Base-by-base conservation (phyloP, 2,797 vertebrate genomes). In the Pseudomugil gertrudae region DNA sequence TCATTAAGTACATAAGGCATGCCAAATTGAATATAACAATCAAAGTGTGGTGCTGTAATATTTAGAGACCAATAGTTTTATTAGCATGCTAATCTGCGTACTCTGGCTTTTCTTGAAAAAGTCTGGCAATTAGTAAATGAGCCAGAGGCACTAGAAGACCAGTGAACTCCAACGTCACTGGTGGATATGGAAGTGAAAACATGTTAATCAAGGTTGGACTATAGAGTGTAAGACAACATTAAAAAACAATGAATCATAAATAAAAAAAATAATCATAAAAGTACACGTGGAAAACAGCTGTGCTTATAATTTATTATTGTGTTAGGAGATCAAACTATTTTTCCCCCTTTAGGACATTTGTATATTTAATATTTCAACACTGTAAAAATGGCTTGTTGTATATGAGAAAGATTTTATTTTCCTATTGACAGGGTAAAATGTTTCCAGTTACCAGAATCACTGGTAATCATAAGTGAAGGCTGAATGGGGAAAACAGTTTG, bases 21-120 rank as follows among this genome's bases (percentile, higher is more conserved):
- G 38, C 19, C 10, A 70, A 79, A 70, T 55, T 72, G 17, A 72
- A 63, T n/a, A 30, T 53, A 72, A 57, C 36, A 63, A 43, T 62
- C 14, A 51, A 6, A 32, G 15, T 40, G 64, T 30, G 9, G 0
- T 38, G 43, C 19, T 61, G 4, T n/a, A 61, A 70, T 50, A 24
- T 27, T 57, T 69, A 61, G 11, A 57, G 33, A 63, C 23, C 63
- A 57, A 63, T 35, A 14, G 36, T 40, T 32, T 63, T 33, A 36
- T 26, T 36, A 21, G 58, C n/a, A 58, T 52, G 50, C 32, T 48
- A 47, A 45, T 50, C 54, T 45, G 26, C 27, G 21, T 32, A 35
- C 9, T 43, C 23, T 57, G 15, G 21, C 30, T 57, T 17, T 56
- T 56, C n/a, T 33, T 48, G 17, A 14, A 65, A 55, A 55, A 55